Conservation (phyloP, 2,113 vertebrate species). For the Ancistrus triradiatus region DNA sequence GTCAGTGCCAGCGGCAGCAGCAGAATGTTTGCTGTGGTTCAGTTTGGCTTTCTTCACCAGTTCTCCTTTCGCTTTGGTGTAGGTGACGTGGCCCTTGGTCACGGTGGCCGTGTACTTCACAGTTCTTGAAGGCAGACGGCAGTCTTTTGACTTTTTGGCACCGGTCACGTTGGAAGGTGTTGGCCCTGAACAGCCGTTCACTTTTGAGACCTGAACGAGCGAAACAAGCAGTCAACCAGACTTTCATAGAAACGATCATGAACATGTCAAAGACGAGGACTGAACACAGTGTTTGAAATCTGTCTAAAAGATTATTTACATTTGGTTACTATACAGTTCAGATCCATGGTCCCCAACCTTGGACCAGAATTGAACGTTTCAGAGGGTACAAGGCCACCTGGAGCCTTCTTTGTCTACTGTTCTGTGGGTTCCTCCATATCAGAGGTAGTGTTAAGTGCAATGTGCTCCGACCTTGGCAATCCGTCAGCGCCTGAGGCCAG, state of each 20-base stretch:
- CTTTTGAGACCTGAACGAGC: conserved; percentile 81
- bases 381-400: too few relatives aligned
- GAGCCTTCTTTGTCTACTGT: too few relatives aligned
- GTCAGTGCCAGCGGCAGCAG: conserved; percentile 70
- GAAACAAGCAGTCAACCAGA: neutral
- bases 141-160: conserved; percentile 95
- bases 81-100: conserved; percentile 98
- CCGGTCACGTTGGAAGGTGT: conserved; percentile 77
- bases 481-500: conserved; percentile 1
- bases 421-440: neutral
- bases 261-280: too few relatives aligned
- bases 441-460: conserved; percentile 18
- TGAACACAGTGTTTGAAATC: too few relatives aligned
- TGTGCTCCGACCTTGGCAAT: neutral
- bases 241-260: too few relatives aligned
- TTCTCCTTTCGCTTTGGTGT: conserved; percentile 99
- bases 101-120: conserved; percentile 99
- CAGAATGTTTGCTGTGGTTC: conserved; percentile 87
- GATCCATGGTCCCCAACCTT: too few relatives aligned
- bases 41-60: conserved; percentile 99
- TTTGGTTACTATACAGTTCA: too few relatives aligned
- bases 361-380: too few relatives aligned
- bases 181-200: conserved; percentile 87
- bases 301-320: too few relatives aligned
- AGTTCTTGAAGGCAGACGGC: conserved; percentile 98